phyloP scores from a whole-genome alignment of 2,113 vertebrate genomes.

The Mungos mungo region DNA sequence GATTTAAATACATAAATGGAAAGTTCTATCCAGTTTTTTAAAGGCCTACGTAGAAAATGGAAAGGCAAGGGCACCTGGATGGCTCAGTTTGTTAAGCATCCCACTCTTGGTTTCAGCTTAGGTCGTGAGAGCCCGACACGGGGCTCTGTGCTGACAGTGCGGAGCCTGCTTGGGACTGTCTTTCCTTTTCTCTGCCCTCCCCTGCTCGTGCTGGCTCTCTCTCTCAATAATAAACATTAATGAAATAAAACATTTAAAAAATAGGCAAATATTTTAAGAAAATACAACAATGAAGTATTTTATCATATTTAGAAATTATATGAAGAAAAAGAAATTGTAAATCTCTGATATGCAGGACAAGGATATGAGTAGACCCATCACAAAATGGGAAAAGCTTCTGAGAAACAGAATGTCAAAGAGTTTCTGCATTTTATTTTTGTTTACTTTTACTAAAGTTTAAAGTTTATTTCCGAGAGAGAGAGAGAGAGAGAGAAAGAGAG shows the following conservation, averaged over 20 bases:
- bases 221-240: no score
- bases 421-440: not conserved
- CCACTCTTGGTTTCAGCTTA: no score
- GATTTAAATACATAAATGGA: slow-evolving; percentile 49
- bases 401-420: slow-evolving; percentile 23
- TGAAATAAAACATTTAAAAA: no score
- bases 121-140: no score
- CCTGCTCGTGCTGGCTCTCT: no score
- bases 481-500: no score
- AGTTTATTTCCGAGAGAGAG: no score
- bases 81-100: no score
- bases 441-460: not conserved
- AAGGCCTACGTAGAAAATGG: slow-evolving; percentile 26
- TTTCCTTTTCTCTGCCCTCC: no score
- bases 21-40: slow-evolving; percentile 45
- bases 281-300: not conserved
- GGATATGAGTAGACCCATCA: not conserved
- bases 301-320: slow-evolving; percentile 23
- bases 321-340: slow-evolving; percentile 17
- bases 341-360: not conserved
- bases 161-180: no score
- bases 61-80: not conserved
- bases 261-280: slow-evolving; percentile 11
- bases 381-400: slow-evolving; percentile 1
- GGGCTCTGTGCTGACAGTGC: no score